Conservation (phyloP, 1,140 invertebrate species). For the Drosophila tristis region DNA sequence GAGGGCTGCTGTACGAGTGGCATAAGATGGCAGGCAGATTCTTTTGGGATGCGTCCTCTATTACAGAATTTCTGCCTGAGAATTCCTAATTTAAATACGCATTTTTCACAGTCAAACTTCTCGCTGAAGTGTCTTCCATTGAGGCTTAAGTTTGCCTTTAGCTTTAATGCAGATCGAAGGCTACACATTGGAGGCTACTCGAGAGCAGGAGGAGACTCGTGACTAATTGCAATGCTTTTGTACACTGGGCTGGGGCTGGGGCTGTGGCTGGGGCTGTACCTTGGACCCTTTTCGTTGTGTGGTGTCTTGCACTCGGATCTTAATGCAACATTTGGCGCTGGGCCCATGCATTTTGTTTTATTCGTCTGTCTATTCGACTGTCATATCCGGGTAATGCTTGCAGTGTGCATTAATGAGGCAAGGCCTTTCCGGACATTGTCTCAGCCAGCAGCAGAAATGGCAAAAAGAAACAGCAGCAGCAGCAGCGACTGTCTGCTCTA, state of each 20-base stretch:
- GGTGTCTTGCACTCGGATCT: neutral
- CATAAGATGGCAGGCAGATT: no score
- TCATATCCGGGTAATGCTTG: conserved; percentile 54
- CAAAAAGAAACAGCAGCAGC: neutral
- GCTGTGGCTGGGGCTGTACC: neutral
- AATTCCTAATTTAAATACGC: no score
- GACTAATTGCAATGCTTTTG: conserved; percentile 22
- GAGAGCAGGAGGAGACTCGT: no score
- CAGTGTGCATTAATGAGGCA: conserved; percentile 68
- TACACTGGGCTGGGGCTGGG: neutral
- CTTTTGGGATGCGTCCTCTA: no score
- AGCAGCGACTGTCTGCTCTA: conserved; percentile 26
- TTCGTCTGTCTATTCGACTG: conserved; percentile 10
- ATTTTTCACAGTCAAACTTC: no score
- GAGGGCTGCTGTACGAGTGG: no score
- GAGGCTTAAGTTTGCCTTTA: no score
- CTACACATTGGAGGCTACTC: no score
- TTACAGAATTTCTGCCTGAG: no score
- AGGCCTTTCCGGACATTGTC: conserved; percentile 56
- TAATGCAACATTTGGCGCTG: conserved; percentile 72
- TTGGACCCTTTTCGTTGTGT: neutral
- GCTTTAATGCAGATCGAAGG: no score
- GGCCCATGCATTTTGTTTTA: conserved; percentile 47
- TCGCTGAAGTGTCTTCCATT: no score
- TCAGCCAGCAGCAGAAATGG: conserved; percentile 6